These are phyloP conservation scores for Buphagus erythrorhynchus DNA, from an alignment of 2,797 vertebrate genomes.

Conservation along the genomic window DNA sequence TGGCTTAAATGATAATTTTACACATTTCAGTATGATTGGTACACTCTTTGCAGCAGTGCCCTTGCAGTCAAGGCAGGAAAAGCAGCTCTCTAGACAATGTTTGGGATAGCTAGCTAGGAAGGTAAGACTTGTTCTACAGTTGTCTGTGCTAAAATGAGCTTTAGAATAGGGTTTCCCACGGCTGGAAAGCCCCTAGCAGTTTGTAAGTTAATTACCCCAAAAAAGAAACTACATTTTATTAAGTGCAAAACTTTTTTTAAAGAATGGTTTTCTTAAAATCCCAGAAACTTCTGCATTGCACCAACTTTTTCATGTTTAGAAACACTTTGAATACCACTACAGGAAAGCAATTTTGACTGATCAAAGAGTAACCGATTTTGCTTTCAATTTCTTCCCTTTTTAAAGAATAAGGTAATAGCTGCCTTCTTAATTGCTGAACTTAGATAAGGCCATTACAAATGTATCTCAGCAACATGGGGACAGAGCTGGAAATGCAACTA, in stretches of 20 bases:
- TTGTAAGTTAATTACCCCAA: not conserved
- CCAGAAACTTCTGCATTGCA: not conserved
- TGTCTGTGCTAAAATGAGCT: slow-evolving; percentile 43
- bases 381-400: not conserved
- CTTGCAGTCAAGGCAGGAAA: slow-evolving; percentile 16
- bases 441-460: not conserved
- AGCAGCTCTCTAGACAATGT: slow-evolving; percentile 14
- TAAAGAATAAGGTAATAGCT: not conserved
- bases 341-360: not conserved
- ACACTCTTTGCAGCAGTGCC: not conserved
- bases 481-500: not conserved
- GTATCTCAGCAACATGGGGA: not conserved
- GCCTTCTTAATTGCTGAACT: not conserved
- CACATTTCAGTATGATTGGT: slow-evolving; percentile 36
- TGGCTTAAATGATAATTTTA: slow-evolving; percentile 60
- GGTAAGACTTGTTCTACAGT: not conserved
- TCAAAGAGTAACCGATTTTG: not conserved
- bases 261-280: not conserved
- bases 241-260: not conserved
- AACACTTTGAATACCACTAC: not conserved
- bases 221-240: not conserved
- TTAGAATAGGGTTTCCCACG: slow-evolving; percentile 33
- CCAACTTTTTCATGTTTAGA: not conserved
- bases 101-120: not conserved
- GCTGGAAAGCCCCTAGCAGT: slow-evolving; percentile 21